A percentile compares a stretch with the other conserved stretches of the same genome.
These are phyloP conservation scores for Nasonia longicornis DNA, from an alignment of 1,140 invertebrate species.

Conservation along the genomic window DNA sequence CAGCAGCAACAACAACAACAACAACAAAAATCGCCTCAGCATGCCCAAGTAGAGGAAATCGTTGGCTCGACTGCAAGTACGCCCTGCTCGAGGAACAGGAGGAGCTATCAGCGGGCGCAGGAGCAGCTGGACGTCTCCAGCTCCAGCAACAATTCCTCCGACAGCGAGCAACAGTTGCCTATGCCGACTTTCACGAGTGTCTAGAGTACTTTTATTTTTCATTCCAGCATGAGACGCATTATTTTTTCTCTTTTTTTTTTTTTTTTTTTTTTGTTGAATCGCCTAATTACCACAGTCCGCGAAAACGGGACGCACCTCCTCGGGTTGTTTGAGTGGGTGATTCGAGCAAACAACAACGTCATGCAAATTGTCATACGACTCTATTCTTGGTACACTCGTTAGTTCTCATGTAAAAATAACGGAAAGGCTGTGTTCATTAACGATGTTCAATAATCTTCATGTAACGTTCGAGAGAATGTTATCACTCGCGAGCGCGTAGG, in stretches of 20 bases:
- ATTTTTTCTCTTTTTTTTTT: not conserved
- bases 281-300: not conserved
- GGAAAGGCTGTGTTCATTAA: not conserved
- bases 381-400: not conserved
- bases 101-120: not conserved
- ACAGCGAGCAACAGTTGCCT: slow-evolving; percentile 50
- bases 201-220: slow-evolving; percentile 38
- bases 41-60: slow-evolving; percentile 47
- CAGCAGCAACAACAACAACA: not conserved
- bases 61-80: slow-evolving; percentile 54
- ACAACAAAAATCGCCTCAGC: not conserved
- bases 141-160: slow-evolving; percentile 49
- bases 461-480: not conserved
- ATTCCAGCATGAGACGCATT: not conserved
- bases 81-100: slow-evolving; percentile 49
- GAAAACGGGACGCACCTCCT: too few species aligned
- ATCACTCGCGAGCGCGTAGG: not conserved
- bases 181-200: slow-evolving; percentile 53
- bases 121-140: slow-evolving; percentile 48
- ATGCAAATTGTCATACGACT: not conserved
- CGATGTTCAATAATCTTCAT: not conserved
- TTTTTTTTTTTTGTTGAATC: not conserved
- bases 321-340: not conserved
- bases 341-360: not conserved
- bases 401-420: not conserved